Conservation (phyloP, 2,113 vertebrate species). For the Hassar affinis region DNA sequence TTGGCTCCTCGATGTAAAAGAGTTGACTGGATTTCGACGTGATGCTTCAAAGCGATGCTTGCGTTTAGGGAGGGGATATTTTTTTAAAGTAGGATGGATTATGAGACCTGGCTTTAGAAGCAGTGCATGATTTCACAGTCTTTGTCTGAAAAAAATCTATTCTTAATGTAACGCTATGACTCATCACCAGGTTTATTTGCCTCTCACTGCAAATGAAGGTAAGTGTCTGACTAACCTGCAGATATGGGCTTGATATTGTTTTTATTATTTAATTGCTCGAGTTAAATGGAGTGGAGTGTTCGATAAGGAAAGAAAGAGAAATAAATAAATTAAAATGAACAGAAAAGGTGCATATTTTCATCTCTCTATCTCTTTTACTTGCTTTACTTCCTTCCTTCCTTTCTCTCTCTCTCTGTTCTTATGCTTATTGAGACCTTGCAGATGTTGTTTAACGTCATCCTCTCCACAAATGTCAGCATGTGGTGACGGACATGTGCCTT, state of each 20-base stretch:
- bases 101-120: constrained; percentile 46
- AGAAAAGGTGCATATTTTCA: neutral
- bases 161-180: constrained; percentile 69
- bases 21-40: constrained; percentile 22
- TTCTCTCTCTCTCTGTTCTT: neutral
- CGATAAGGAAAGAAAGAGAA: constrained; percentile 15
- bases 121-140: constrained; percentile 60
- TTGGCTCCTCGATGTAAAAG: constrained; percentile 12
- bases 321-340: neutral
- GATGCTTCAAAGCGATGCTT: constrained; percentile 22
- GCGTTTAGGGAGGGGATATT: neutral
- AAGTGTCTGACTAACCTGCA: constrained; percentile 75
- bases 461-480: constrained; percentile 47
- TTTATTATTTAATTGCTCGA: constrained; percentile 64
- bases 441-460: constrained; percentile 52
- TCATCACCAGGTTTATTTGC: constrained; percentile 77
- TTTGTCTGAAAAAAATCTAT: constrained; percentile 59
- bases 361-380: neutral
- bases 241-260: constrained; percentile 74
- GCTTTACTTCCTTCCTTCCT: neutral
- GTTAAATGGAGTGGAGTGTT: constrained; percentile 41
- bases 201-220: constrained; percentile 77
- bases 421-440: constrained; percentile 28
- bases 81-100: neutral
- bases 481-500: constrained; percentile 47